phyloP scores from a whole-genome alignment of 1,140 invertebrate genomes.

The Drosophila seguyi region DNA sequence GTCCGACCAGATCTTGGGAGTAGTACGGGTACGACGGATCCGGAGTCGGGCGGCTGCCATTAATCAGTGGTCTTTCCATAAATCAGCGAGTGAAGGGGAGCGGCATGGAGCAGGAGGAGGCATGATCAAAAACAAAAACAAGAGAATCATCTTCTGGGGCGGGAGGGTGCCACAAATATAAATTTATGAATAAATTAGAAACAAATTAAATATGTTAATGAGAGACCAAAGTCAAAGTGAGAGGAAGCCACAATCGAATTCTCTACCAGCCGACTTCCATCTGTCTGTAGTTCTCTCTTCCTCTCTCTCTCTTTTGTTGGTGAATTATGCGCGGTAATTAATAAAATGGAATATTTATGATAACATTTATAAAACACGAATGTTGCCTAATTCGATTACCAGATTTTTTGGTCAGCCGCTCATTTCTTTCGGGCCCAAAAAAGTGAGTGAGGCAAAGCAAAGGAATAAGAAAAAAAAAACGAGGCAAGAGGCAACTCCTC shows the following conservation, averaged over 20 bases:
- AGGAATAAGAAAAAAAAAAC: not conserved
- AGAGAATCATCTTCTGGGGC: conserved; percentile 28
- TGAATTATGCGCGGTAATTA: conserved; percentile 83
- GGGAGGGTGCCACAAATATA: conserved; percentile 79
- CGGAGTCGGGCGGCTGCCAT: conserved; percentile 58
- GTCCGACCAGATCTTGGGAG: conserved; percentile 36
- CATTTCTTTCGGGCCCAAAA: conserved; percentile 22
- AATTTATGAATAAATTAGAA: conserved; percentile 84
- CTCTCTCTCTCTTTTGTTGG: conserved; percentile 35
- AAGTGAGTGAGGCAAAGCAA: not conserved
- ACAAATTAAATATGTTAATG: conserved; percentile 83
- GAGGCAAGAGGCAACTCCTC: conserved; percentile 6
- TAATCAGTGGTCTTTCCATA: conserved; percentile 72
- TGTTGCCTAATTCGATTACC: conserved; percentile 83
- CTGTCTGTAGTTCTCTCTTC: conserved; percentile 34
- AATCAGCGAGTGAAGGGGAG: conserved; percentile 59
- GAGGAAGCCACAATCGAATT: conserved; percentile 30
- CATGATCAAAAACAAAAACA: conserved; percentile 53
- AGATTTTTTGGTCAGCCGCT: conserved; percentile 54
- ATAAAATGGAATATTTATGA: conserved; percentile 84
- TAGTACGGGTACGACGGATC: conserved; percentile 17
- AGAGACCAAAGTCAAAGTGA: conserved; percentile 39
- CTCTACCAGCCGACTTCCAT: conserved; percentile 30
- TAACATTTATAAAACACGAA: conserved; percentile 84
- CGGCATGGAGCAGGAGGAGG: not conserved